These are phyloP conservation scores for Rotaria sp. DNA, from an alignment of 2,888 invertebrate genomes.

Conservation along the genomic window DNA sequence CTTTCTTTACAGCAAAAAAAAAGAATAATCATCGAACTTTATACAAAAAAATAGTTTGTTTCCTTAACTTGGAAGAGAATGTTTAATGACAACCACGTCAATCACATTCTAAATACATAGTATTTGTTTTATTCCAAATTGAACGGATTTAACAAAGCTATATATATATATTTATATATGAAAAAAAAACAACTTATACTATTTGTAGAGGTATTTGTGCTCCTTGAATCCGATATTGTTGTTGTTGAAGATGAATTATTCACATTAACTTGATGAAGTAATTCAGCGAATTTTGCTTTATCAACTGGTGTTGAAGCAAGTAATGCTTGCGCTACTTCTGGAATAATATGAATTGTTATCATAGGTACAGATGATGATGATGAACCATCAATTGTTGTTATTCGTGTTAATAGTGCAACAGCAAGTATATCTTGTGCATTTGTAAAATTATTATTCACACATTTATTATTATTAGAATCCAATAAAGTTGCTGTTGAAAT, in stretches of 20 bases:
- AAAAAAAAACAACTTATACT: background rate
- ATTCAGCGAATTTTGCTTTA: background rate
- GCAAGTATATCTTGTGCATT: conserved; percentile 19
- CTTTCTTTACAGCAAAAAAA: background rate
- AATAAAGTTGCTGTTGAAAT: background rate
- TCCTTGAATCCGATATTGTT: background rate
- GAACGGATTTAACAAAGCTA: background rate
- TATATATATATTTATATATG: background rate
- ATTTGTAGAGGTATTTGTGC: background rate
- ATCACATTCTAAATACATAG: background rate
- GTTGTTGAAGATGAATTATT: conserved; percentile 19
- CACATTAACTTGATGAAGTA: background rate
- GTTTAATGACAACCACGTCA: background rate
- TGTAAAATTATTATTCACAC: conserved; percentile 6
- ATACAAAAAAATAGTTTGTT: background rate
- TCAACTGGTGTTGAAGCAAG: background rate
- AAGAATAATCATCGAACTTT: background rate
- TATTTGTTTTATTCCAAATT: background rate
- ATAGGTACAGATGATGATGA: background rate
- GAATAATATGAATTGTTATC: conserved; percentile 28
- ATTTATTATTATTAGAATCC: background rate
- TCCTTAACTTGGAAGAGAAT: background rate
- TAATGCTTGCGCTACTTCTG: conserved; percentile 8
- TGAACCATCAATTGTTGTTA: background rate
- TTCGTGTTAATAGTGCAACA: background rate